These are phyloP conservation scores for Palythoa grandiflora DNA, from an alignment of 92 coral and sea anemone genomes.

Conservation along the genomic window DNA sequence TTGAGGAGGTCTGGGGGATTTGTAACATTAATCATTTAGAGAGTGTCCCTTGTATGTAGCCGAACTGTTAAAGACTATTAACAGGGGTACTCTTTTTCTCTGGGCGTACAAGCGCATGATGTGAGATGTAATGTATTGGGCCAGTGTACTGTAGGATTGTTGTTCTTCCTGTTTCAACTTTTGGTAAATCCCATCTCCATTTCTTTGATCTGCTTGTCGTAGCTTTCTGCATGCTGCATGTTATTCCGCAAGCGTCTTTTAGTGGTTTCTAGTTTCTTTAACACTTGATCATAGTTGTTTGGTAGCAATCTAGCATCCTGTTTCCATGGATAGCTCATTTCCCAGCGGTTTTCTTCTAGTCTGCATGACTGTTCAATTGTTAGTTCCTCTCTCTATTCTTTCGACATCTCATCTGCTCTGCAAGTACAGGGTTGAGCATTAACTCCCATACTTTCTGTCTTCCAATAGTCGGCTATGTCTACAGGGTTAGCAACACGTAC, in stretches of 20 bases:
- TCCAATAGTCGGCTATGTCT: constrained; percentile 60
- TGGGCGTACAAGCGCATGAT: constrained; percentile 61
- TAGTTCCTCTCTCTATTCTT: constrained; percentile 45
- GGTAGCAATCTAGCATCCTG: constrained; percentile 50
- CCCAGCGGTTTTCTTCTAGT: constrained; percentile 50
- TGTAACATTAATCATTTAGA: constrained; percentile 65
- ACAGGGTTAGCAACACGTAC: constrained; percentile 57
- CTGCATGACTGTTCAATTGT: constrained; percentile 61
- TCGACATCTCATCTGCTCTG: constrained; percentile 50
- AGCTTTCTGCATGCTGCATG: constrained; percentile 62
- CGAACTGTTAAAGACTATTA: constrained; percentile 62
- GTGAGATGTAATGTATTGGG: constrained; percentile 46
- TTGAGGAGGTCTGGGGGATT: constrained; percentile 55
- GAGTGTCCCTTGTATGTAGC: constrained; percentile 61
- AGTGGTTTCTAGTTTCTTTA: constrained; percentile 56
- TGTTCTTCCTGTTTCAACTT: constrained; percentile 56
- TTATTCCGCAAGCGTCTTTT: constrained; percentile 54
- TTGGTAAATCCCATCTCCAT: constrained; percentile 48
- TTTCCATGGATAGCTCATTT: constrained; percentile 70
- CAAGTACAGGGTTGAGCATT: constrained; percentile 55
- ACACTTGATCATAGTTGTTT: constrained; percentile 57
- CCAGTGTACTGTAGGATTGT: constrained; percentile 32
- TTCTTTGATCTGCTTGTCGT: constrained; percentile 62
- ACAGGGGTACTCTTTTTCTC: constrained; percentile 62
- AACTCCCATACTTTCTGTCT: constrained; percentile 71